Evolutionary conservation across 2,797 vertebrate genomes (phyloP).

Genomic region (Fundulus diaphanus): DNA sequence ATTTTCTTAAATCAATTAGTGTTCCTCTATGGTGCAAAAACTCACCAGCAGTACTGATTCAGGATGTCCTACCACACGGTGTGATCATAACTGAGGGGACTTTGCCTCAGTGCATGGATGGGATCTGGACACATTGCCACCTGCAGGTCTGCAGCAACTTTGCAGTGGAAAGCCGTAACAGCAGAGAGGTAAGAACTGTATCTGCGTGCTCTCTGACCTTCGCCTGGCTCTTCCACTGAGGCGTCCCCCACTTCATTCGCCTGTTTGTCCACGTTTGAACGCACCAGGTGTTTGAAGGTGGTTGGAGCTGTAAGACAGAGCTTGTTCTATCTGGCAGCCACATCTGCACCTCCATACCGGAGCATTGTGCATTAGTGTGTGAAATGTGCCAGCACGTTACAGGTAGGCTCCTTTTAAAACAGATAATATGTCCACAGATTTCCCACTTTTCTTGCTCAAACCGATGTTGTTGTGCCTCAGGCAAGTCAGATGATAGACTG

Average conservation of each 20-base stretch:
- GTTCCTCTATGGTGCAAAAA: background rate
- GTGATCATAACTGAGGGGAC: constrained; percentile 50
- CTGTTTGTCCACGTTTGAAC: background rate
- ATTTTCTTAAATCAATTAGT: background rate
- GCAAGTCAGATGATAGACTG: constrained; percentile 14
- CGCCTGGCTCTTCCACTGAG: background rate
- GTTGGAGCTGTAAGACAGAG: constrained; percentile 26
- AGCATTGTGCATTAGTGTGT: constrained; percentile 10
- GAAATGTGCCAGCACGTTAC: constrained; percentile 44
- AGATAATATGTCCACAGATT: background rate
- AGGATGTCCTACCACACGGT: constrained; percentile 39
- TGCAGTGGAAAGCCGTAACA: constrained; percentile 48
- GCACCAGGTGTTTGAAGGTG: constrained; percentile 29
- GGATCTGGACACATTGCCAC: constrained; percentile 59
- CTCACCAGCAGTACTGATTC: background rate
- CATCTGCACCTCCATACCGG: constrained; percentile 23
- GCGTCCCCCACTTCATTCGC: background rate
- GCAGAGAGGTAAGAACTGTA: constrained; percentile 52
- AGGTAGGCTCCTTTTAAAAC: constrained; percentile 11
- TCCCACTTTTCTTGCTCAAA: background rate
- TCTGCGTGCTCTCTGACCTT: constrained; percentile 3
- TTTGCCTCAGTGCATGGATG: constrained; percentile 33
- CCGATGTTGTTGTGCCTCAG: constrained; percentile 7
- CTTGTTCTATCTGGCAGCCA: constrained; percentile 17
- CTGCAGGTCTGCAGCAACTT: constrained; percentile 52